Conservation (phyloP, 37 sponge, comb jelly and placozoan genomes). For the Mnemiopsis leidyi region DNA sequence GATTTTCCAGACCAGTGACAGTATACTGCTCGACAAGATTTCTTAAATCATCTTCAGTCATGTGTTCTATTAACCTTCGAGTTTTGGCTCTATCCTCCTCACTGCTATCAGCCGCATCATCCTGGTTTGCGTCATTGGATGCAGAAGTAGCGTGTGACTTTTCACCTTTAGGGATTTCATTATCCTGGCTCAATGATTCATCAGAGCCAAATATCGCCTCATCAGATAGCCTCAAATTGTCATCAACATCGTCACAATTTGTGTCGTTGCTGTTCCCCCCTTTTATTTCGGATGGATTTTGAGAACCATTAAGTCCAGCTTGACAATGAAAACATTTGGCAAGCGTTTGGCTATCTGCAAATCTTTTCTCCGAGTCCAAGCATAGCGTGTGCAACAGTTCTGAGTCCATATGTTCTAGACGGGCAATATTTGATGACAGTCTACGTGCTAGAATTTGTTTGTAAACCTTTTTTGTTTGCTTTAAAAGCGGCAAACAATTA, state of each 20-base stretch:
- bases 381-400: no score
- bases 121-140: neutral
- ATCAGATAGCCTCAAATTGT: neutral
- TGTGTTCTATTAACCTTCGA: neutral
- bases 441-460: no score
- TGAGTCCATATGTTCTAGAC: no score
- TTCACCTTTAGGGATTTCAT: neutral
- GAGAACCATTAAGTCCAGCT: no score
- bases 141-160: neutral
- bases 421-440: no score
- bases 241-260: neutral
- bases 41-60: conserved; percentile 13
- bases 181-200: no score
- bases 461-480: no score
- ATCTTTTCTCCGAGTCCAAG: no score
- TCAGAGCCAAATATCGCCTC: neutral
- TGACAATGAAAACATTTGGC: no score
- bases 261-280: neutral
- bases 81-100: neutral
- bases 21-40: neutral
- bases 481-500: no score
- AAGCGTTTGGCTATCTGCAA: no score
- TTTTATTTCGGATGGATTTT: neutral
- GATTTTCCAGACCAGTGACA: neutral
- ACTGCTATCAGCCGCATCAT: neutral